Conservation (phyloP, 1,140 invertebrate species). For the Cheumatopsyche charites region DNA sequence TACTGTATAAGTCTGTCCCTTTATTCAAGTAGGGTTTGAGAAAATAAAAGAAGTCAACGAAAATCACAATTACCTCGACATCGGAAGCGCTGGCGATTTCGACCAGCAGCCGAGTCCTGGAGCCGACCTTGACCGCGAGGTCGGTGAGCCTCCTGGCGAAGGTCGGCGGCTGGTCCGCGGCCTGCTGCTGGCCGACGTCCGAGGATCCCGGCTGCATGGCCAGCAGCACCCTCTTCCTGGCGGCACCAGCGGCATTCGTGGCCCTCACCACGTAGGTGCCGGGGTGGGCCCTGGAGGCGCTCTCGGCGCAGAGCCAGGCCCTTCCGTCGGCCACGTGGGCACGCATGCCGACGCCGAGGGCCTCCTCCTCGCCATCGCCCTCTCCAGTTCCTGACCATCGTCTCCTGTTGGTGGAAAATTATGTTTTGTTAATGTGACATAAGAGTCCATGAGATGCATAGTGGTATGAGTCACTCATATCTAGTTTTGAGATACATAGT, state of each 20-base stretch:
- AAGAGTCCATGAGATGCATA: too few species aligned
- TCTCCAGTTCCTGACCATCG: slow-evolving; percentile 42
- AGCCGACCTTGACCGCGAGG: slow-evolving; percentile 84
- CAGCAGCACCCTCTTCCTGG: slow-evolving; percentile 53
- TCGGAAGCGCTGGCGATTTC: slow-evolving; percentile 80
- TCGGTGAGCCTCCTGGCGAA: slow-evolving; percentile 79
- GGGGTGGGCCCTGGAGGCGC: slow-evolving; percentile 52
- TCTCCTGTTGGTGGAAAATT: slow-evolving; percentile 51
- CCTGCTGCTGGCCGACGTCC: slow-evolving; percentile 66
- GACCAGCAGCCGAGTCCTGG: slow-evolving; percentile 79
- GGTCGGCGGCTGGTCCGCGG: slow-evolving; percentile 70
- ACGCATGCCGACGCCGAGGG: slow-evolving; percentile 54
- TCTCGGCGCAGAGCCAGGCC: slow-evolving; percentile 54
- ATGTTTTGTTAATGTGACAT: neutral
- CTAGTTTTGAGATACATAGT: neutral
- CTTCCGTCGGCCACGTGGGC: slow-evolving; percentile 52
- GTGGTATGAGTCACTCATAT: too few species aligned
- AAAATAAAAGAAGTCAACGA: too few species aligned
- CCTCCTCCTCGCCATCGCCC: slow-evolving; percentile 49
- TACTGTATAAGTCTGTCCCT: too few species aligned
- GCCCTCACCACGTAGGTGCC: slow-evolving; percentile 56
- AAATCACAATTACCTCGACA: slow-evolving; percentile 66
- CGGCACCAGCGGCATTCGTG: slow-evolving; percentile 53
- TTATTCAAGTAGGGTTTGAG: too few species aligned
- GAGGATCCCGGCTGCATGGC: slow-evolving; percentile 54